Evolutionary conservation across 35 echinoderm and acorn worm species (phyloP), one percentile per base, ranked within the genome.

Genomic region (Holothuria glaberrima): DNA sequence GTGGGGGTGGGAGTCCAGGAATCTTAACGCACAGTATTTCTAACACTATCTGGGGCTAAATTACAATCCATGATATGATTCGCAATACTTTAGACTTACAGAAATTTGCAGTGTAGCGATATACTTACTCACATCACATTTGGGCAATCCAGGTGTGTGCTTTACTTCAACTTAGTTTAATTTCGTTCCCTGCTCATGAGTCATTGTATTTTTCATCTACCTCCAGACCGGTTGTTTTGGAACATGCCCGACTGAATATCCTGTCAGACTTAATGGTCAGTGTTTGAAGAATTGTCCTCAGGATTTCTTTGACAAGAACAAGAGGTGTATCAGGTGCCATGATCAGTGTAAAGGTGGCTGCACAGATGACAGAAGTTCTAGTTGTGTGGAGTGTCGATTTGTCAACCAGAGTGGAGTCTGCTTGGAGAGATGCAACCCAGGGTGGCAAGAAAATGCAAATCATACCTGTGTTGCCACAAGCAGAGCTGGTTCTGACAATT

Each of bases 331-430:
- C 27, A 20, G 3, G 0, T 98, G 96, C 50, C 90, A 98, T 61
- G n/a, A 4, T 0, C 90, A 98, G 48, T 98, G 96, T 68, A 57
- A 68, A 22, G 91, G 67, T 14, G 96, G 96, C 28, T 98, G 96
- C 88, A 22, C 35, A 6, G 88, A 94, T 48, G 96, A 94, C 34
- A 80, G 59, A 5, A 86, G 91, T 0, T 84, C 67, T 0, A 88
- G 91, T 34, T 98, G 96, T 59, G 90, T 75, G 31, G 68, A 68
- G 9, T 98, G 96, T 61, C 56, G 29, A 14, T 82, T 93, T 48
- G 87, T 98, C 30, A 91, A 87, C 19, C 70, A 92, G 64, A 72
- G 72, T 27, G 25, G 61, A 7, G 87, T 86, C 20, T 94, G 96
- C 69, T 44, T 21, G 12, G 29, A 64, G 16, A 31, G 21, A 30